Percentiles rank a stretch among this genome's conserved stretches.
These are phyloP conservation scores for Trinorchestia longiramus DNA, from an alignment of 1,140 invertebrate genomes.

Conservation along the genomic window DNA sequence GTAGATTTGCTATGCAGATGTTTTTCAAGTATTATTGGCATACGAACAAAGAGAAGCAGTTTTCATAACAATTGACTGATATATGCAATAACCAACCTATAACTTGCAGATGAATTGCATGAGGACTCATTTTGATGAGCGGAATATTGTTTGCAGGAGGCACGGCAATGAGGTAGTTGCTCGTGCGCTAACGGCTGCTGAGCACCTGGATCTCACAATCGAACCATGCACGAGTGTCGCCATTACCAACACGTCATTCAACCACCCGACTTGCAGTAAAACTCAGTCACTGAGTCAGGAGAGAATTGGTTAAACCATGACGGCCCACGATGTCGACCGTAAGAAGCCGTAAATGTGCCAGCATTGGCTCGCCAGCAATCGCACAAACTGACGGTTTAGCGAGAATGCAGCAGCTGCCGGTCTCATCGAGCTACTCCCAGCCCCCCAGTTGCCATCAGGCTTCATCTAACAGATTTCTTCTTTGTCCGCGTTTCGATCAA, in stretches of 20 bases:
- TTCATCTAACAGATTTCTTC: too few species aligned
- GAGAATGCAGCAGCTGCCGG: neutral
- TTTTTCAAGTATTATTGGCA: neutral
- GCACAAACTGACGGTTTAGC: neutral
- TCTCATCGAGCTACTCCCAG: neutral
- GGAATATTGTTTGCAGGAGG: neutral
- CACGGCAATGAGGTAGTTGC: too few species aligned
- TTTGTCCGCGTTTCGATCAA: too few species aligned
- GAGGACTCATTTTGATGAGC: neutral
- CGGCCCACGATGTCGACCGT: neutral
- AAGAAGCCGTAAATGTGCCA: neutral
- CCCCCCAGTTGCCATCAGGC: neutral
- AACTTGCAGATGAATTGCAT: neutral
- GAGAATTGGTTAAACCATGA: neutral
- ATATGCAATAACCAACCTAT: neutral
- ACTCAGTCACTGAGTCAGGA: constrained; percentile 12
- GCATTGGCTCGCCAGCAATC: neutral
- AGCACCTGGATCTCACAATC: neutral
- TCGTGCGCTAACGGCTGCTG: neutral
- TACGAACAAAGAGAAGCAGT: neutral
- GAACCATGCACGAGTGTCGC: neutral
- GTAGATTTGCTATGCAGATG: too few species aligned
- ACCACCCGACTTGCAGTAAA: neutral
- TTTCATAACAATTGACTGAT: neutral
- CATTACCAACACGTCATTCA: neutral